Base-by-base conservation (phyloP, 2,113 vertebrate species). In the Dolichotis patagonum region DNA sequence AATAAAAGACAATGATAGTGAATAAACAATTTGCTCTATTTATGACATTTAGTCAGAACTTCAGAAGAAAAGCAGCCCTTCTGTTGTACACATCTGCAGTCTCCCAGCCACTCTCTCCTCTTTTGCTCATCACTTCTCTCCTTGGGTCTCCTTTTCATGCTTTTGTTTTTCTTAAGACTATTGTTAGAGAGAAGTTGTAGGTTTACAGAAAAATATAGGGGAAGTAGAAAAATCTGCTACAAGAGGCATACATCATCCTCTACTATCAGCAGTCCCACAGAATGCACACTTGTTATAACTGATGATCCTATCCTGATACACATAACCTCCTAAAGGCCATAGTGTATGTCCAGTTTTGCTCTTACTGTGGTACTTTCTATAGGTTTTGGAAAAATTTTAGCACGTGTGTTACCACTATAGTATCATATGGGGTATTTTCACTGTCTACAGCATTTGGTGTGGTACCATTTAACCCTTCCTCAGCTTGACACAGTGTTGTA, bases 181-280 rank as follows among this genome's bases (percentile, higher is more conserved):
- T 41, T 73, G 73, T 56, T 87, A 26, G n/a, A n/a, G n/a, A n/a
- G n/a, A 8, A 65, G n/a, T 32, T 54, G 52, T 82, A 24, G 26
- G n/a, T 56, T 91, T 26, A 30, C 35, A 82, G 62, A 38, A 67
- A 49, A 38, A 13, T 38, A 52, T 30, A 91, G 60, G 22, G 58
- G 1, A 20, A 20, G 4, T 24, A 62, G 19, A 65, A 30, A 38
- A 1, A 52, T 26, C 20, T 22, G 1, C 46, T 13, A 1, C 1
- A 16, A 49, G 75, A 77, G 26, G 17, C 43, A 14, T 7, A n/a
- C 38, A 77, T 4, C 16, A 3, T 69, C 22, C 3, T 24, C 19
- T 16, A 41, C 10, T 32, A 3, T 26, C 67, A 54, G 13, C 20
- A 24, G 54, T 28, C 69, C 22, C 30, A 20, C 7, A 32, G 35